A percentile compares a stretch with the other conserved stretches of the same genome.
phyloP scores from a whole-genome alignment of 2,888 invertebrate species.

The Drosophila yooni region DNA sequence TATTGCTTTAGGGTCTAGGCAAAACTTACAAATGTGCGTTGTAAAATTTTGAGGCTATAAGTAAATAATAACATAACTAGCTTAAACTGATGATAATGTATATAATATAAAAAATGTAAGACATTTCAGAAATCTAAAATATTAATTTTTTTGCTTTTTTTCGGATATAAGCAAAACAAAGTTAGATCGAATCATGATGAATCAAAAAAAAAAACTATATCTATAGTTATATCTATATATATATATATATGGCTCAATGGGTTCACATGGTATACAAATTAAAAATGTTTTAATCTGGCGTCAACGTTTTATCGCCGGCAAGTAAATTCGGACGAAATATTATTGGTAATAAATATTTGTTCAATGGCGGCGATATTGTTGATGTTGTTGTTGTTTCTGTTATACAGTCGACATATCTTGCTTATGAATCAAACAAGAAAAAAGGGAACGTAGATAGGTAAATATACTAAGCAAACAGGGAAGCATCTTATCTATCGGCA shows the following conservation, averaged over 20 bases:
- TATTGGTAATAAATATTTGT: constrained; percentile 68
- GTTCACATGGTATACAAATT: not conserved
- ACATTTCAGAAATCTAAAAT: not conserved
- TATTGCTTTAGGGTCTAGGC: not conserved
- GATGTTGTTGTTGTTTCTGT: constrained; percentile 27
- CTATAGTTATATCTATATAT: no score
- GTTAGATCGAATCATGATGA: not conserved
- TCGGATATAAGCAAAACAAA: not conserved
- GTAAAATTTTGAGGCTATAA: not conserved
- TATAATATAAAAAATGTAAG: not conserved
- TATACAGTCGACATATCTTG: constrained; percentile 38
- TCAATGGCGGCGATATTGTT: constrained; percentile 53
- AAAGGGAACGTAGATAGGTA: constrained; percentile 9
- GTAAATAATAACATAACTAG: not conserved
- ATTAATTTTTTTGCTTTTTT: not conserved
- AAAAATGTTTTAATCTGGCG: constrained; percentile 53
- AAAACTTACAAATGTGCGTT: not conserved
- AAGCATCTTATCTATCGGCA: constrained; percentile 60
- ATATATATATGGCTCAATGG: not conserved
- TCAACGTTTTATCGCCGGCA: constrained; percentile 56
- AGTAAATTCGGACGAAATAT: constrained; percentile 47
- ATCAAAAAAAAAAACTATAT: not conserved
- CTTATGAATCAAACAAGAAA: constrained; percentile 46
- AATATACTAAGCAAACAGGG: constrained; percentile 49
- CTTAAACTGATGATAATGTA: not conserved